A percentile compares a stretch with the other conserved stretches of the same genome.
Conservation (phyloP, 2,113 vertebrate species). For the Pelodiscus sinensis region DNA sequence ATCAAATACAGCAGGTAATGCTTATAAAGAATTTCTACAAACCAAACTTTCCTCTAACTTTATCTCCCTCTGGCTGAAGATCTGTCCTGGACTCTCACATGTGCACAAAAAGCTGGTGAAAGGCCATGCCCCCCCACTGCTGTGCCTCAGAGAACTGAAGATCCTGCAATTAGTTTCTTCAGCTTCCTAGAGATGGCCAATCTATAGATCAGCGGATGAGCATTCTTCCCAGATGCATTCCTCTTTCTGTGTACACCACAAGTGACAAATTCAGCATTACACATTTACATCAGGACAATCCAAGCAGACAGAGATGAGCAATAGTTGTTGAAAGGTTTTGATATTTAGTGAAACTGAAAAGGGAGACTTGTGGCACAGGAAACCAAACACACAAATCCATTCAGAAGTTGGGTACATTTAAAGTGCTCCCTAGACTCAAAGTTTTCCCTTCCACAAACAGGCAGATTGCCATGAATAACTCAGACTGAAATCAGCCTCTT, state of each 20-base stretch:
- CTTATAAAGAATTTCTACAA: slow-evolving; percentile 51
- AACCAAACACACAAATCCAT: not conserved
- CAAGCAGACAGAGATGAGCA: not conserved
- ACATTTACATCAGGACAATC: not conserved
- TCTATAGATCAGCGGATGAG: not conserved
- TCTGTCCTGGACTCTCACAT: slow-evolving; percentile 12
- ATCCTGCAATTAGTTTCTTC: not conserved
- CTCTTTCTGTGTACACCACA: not conserved
- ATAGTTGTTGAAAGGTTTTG: not conserved
- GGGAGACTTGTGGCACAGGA: not conserved
- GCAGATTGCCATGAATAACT: not conserved
- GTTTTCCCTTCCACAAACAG: not conserved
- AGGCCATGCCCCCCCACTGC: slow-evolving; percentile 6
- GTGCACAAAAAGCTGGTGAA: slow-evolving; percentile 3
- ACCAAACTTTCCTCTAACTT: slow-evolving; percentile 13
- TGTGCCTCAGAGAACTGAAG: not conserved
- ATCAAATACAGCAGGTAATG: slow-evolving; percentile 59
- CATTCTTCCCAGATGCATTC: not conserved
- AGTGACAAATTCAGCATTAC: not conserved
- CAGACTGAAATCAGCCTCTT: slow-evolving; percentile 38
- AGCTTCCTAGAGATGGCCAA: accelerated
- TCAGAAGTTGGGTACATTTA: not conserved
- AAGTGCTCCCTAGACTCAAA: not conserved
- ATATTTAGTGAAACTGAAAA: not conserved
- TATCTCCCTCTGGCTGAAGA: slow-evolving; percentile 10